phyloP scores from a whole-genome alignment of 2,888 invertebrate species.

The Liposcelis brunnea region DNA sequence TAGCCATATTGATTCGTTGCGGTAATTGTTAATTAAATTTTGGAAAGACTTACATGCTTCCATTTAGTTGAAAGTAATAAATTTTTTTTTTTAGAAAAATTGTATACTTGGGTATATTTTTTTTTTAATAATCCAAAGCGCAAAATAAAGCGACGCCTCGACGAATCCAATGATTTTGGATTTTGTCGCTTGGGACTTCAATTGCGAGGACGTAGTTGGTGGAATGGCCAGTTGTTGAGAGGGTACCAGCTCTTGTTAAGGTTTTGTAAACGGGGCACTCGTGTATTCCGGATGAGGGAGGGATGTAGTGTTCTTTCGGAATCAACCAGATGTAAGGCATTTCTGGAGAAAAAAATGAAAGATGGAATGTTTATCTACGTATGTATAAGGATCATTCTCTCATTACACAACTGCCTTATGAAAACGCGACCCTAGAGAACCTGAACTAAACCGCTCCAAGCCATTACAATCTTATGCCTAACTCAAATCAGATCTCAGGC shows the following conservation, averaged over 20 bases:
- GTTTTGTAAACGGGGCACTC: conserved; percentile 49
- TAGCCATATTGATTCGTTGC: no score
- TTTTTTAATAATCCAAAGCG: conserved; percentile 33
- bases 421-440: no score
- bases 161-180: conserved; percentile 42
- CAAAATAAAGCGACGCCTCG: conserved; percentile 41
- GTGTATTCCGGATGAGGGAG: conserved; percentile 30
- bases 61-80: not conserved
- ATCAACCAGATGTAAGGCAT: conserved; percentile 52
- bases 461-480: no score
- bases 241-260: conserved; percentile 38
- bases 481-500: no score
- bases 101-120: no score
- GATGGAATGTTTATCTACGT: not conserved
- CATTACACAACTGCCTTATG: not conserved
- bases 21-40: no score
- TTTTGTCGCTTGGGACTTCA: conserved; percentile 36
- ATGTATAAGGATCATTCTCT: not conserved
- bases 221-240: conserved; percentile 51
- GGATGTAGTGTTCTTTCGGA: conserved; percentile 43
- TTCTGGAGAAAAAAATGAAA: conserved; percentile 26
- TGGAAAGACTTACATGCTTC: no score
- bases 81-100: not conserved
- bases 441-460: no score
- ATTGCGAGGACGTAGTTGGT: conserved; percentile 47